Evolutionary conservation across 2,113 vertebrate genomes (phyloP).

Genomic region (Pseudorectes ferrugineus): DNA sequence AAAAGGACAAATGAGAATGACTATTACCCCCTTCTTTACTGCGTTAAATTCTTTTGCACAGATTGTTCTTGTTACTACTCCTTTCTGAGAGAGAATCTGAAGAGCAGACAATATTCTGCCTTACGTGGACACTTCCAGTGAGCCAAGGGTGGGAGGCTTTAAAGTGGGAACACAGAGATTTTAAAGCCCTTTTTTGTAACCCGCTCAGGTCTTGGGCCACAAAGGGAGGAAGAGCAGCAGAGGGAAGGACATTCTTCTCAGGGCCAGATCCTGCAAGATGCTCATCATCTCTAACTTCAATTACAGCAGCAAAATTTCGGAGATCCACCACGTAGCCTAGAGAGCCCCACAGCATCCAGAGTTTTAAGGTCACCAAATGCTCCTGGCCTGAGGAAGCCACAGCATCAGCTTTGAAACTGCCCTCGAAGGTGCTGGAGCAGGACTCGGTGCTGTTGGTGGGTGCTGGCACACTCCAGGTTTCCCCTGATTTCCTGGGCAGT

Average conservation of each 20-base stretch:
- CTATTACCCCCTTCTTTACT: conserved; percentile 70
- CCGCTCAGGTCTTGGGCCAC: not conserved
- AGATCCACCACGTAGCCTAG: not conserved
- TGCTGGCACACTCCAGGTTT: not conserved
- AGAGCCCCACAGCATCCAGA: not conserved
- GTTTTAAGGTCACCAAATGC: not conserved
- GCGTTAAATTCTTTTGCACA: conserved; percentile 71
- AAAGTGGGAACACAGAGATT: not conserved
- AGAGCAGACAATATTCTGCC: conserved; percentile 39
- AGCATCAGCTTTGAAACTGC: not conserved
- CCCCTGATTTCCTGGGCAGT: not conserved
- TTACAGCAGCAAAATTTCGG: not conserved
- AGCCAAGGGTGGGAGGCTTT: conserved; percentile 2
- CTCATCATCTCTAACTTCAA: not conserved
- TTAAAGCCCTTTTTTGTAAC: not conserved
- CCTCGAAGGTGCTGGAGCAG: not conserved
- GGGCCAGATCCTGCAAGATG: not conserved
- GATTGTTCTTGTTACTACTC: conserved; percentile 74
- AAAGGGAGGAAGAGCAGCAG: not conserved
- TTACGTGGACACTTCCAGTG: conserved; percentile 16
- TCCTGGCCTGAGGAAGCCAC: not conserved
- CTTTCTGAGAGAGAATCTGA: conserved; percentile 56
- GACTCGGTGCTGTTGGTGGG: not conserved
- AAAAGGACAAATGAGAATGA: conserved; percentile 77
- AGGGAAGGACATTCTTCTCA: not conserved